Percentiles rank a stretch among this genome's conserved stretches.
Conservation (phyloP, 2,113 vertebrate genomes). For the Holacanthus passer region DNA sequence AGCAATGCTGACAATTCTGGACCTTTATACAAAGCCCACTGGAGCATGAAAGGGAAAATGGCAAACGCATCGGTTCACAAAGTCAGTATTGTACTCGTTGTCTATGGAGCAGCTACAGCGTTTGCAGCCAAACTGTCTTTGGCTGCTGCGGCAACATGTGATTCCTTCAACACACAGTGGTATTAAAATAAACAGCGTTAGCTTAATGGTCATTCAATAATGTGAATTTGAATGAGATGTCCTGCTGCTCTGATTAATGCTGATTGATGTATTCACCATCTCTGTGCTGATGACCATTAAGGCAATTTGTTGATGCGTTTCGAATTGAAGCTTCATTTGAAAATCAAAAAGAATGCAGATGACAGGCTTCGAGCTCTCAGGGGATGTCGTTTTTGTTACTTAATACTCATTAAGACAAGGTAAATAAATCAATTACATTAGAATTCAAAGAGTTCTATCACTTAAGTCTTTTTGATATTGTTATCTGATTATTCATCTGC, state of each 20-base stretch:
- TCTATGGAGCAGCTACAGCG: conserved; percentile 38
- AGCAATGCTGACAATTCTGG: conserved; percentile 55
- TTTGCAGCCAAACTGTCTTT: conserved; percentile 37
- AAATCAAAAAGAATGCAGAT: conserved; percentile 19
- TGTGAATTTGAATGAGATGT: conserved; percentile 46
- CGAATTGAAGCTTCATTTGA: conserved; percentile 12
- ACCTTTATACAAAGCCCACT: conserved; percentile 48
- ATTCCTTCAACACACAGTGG: conserved; percentile 11
- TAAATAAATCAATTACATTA: conserved; percentile 25
- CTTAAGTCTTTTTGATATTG: conserved; percentile 17
- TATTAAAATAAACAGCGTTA: conserved; percentile 42
- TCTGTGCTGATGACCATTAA: conserved; percentile 15
- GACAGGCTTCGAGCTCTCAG: neutral
- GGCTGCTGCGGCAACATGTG: conserved; percentile 3
- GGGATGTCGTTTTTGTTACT: neutral
- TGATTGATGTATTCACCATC: conserved; percentile 41
- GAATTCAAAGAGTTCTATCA: conserved; percentile 23
- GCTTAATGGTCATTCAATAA: conserved; percentile 45
- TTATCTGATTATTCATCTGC: conserved; percentile 27
- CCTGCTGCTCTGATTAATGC: conserved; percentile 31
- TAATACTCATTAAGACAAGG: neutral
- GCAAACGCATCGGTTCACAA: conserved; percentile 60
- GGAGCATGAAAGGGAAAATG: conserved; percentile 63
- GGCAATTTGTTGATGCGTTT: conserved; percentile 33
- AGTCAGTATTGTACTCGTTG: conserved; percentile 42